A percentile compares a stretch with the other conserved stretches of the same genome.
Evolutionary conservation across 2,113 vertebrate species (phyloP).

Genomic region (Conger conger): DNA sequence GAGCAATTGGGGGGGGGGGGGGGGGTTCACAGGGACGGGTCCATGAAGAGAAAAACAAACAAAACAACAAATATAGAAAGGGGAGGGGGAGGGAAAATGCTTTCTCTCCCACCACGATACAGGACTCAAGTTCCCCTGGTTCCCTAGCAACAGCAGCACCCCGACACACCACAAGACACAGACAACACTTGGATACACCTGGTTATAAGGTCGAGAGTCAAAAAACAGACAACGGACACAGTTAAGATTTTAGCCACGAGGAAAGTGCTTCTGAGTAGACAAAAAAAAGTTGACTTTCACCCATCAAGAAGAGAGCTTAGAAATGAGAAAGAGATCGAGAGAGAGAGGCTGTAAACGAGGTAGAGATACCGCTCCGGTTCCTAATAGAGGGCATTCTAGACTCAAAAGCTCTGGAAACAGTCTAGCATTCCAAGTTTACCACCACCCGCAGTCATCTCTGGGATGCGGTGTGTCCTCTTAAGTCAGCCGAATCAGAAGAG

Average conservation of each 20-base stretch:
- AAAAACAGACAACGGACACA: constrained; percentile 57
- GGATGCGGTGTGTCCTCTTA: constrained; percentile 16
- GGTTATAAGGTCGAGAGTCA: constrained; percentile 60
- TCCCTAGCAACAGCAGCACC: constrained; percentile 46
- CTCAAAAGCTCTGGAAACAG: constrained; percentile 37
- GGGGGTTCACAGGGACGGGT: constrained; percentile 15
- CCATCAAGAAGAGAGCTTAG: constrained; percentile 22
- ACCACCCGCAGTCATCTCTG: constrained; percentile 22
- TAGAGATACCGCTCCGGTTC: constrained; percentile 69
- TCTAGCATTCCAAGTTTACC: constrained; percentile 34
- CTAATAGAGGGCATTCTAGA: constrained; percentile 28
- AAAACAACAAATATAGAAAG: neutral
- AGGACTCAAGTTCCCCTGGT: constrained; percentile 26
- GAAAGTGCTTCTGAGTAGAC: constrained; percentile 44
- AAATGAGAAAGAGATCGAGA: constrained; percentile 35
- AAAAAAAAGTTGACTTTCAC: constrained; percentile 29
- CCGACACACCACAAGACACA: constrained; percentile 59
- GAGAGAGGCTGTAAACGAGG: constrained; percentile 65
- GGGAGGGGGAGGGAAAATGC: constrained; percentile 32
- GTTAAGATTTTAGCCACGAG: constrained; percentile 45
- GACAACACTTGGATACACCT: constrained; percentile 61
- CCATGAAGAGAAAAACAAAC: constrained; percentile 25
- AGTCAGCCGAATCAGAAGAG: constrained; percentile 18
- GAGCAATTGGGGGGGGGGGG: neutral
- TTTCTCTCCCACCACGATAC: constrained; percentile 34